Conservation (phyloP, 2,113 vertebrate genomes). For the Cebus imitator region DNA sequence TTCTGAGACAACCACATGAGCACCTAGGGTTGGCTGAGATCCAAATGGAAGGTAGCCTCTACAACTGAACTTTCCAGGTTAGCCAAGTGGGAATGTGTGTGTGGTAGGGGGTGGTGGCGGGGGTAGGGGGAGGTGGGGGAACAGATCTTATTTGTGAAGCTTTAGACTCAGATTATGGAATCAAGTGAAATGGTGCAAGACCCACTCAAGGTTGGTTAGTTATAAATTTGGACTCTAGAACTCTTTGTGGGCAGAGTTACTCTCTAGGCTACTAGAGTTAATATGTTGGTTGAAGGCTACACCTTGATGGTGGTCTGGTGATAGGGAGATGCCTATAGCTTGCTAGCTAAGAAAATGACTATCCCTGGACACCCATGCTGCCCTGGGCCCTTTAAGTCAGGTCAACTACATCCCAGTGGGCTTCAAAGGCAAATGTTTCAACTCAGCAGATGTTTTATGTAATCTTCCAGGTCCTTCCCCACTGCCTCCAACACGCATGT, state of each 20-base stretch:
- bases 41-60: conserved; percentile 61
- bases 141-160: conserved; percentile 37
- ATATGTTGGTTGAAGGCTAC: neutral
- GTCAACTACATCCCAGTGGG: neutral
- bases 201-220: neutral
- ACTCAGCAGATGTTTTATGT: neutral
- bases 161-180: conserved; percentile 38
- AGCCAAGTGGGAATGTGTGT: neutral
- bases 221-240: neutral
- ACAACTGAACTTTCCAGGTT: conserved; percentile 63
- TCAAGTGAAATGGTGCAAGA: neutral
- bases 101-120: neutral
- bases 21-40: conserved; percentile 61
- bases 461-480: neutral
- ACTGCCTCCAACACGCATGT: fast-evolving
- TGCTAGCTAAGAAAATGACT: neutral
- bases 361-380: neutral
- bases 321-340: neutral
- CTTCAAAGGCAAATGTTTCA: neutral
- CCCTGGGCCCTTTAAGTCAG: neutral
- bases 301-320: neutral
- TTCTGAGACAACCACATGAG: conserved; percentile 76
- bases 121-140: neutral
- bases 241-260: neutral
- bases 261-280: neutral